These are phyloP conservation scores for Mola mola DNA, from an alignment of 2,113 vertebrate genomes.

Conservation along the genomic window DNA sequence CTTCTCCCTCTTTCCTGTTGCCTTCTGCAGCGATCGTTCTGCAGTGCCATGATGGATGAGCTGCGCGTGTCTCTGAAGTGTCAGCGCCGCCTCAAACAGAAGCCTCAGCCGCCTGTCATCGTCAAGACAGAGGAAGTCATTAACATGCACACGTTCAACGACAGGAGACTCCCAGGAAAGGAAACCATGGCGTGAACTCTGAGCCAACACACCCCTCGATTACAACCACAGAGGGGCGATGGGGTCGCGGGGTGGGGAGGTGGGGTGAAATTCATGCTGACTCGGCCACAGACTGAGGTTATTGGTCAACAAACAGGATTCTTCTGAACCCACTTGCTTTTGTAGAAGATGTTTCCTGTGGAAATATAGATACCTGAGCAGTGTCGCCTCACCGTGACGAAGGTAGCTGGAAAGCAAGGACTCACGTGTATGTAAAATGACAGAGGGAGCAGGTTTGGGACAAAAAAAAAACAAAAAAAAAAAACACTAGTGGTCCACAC, in stretches of 20 bases:
- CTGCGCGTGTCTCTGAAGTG: conserved; percentile 96
- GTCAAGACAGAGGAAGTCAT: conserved; percentile 99
- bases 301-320: conserved; percentile 68
- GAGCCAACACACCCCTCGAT: conserved; percentile 20
- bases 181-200: conserved; percentile 95
- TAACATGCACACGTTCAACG: conserved; percentile 99
- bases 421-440: conserved; percentile 49
- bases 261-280: conserved; percentile 38
- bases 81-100: conserved; percentile 96
- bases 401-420: conserved; percentile 66
- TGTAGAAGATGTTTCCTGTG: conserved; percentile 96
- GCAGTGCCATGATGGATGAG: conserved; percentile 98
- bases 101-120: conserved; percentile 94
- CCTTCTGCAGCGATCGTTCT: conserved; percentile 92
- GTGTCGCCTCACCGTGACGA: conserved; percentile 92
- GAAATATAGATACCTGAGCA: conserved; percentile 96
- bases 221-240: conserved; percentile 20
- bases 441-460: conserved; percentile 76
- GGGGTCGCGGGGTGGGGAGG: not conserved
- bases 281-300: conserved; percentile 47
- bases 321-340: conserved; percentile 66
- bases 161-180: conserved; percentile 98
- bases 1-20: conserved; percentile 11
- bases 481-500: conserved; percentile 53
- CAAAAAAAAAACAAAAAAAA: conserved; percentile 32